Conservation (phyloP, 2,113 vertebrate genomes). For the Eulemur rufifrons region DNA sequence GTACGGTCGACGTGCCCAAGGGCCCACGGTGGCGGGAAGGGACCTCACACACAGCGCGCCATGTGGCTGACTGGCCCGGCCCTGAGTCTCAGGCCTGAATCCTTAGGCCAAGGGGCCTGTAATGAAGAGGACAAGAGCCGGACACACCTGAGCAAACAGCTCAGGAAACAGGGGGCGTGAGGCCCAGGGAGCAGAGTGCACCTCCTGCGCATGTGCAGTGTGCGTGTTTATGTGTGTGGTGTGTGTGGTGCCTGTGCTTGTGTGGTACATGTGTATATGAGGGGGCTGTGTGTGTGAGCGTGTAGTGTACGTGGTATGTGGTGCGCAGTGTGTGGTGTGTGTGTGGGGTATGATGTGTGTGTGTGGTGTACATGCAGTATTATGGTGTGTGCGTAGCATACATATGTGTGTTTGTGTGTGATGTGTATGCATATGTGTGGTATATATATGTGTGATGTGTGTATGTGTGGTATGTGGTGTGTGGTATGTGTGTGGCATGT, state of each 20-base stretch:
- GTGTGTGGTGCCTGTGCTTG: neutral
- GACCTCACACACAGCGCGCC: accelerated
- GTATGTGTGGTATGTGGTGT: no score
- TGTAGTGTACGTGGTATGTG: no score
- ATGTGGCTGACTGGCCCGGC: accelerated
- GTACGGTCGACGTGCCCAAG: accelerated
- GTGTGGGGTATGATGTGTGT: neutral
- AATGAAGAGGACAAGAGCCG: accelerated
- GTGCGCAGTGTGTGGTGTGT: no score
- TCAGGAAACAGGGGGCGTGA: accelerated
- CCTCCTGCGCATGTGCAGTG: accelerated
- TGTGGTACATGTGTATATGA: no score
- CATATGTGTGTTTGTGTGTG: neutral
- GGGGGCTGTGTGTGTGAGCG: neutral
- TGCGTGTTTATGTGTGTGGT: neutral
- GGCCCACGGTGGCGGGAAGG: accelerated
- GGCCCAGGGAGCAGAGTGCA: neutral
- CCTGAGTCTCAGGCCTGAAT: neutral
- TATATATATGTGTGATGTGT: neutral
- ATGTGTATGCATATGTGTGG: no score
- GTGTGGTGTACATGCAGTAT: no score
- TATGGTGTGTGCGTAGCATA: neutral
- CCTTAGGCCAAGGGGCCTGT: neutral
- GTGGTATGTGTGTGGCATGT: neutral
- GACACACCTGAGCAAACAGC: accelerated